Evolutionary conservation across 2,888 invertebrate genomes (phyloP), one percentile per base, ranked within the genome.

Genomic region (Creontiades dilutus): DNA sequence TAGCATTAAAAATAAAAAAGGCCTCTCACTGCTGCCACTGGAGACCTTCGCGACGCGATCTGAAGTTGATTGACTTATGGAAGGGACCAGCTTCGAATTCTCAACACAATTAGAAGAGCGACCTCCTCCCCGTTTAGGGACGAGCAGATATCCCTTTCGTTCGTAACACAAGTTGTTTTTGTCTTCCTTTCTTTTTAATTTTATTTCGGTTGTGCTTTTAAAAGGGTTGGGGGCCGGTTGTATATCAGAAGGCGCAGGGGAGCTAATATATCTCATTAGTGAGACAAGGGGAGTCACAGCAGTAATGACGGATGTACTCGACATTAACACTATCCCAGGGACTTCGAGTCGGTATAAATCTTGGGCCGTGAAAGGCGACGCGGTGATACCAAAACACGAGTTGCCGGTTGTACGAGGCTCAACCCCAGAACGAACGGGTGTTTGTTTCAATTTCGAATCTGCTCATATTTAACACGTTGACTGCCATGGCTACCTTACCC

Each of bases 191-290:
- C n/a, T 61, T 68, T 68, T 23, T 11, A 68, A 68, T 68, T 68
- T 68, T 68, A 68, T 68, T 68, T 68, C 27, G 23, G 68, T 68
- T 19, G 68, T 68, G 68, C 68, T 68, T 68, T 68, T 68, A 68
- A 68, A 68, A 68, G 27, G 68, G 68, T 19, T 23, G 19, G 19
- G 68, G 23, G 19, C 37, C 16, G 78, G 78, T 85, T 55, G 55
- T 85, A 55, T 47, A 82, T 82, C 82, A 82, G 55, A 14, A n/a
- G 68, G 68, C 23, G 23, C 68, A 68, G 47, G 82, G 27, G 85
- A 23, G 57, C 85, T 85, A 85, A 85, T 85, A 85, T 85, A 85
- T 85, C 85, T 85, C 85, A 85, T 85, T 85, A 85, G 85, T 37
- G 19, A 55, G 85, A 85, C 85, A 85, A 57, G 28, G 52, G 14